Evolutionary conservation across 2,797 vertebrate species (phyloP).

Genomic region (Calcarius lapponicus): DNA sequence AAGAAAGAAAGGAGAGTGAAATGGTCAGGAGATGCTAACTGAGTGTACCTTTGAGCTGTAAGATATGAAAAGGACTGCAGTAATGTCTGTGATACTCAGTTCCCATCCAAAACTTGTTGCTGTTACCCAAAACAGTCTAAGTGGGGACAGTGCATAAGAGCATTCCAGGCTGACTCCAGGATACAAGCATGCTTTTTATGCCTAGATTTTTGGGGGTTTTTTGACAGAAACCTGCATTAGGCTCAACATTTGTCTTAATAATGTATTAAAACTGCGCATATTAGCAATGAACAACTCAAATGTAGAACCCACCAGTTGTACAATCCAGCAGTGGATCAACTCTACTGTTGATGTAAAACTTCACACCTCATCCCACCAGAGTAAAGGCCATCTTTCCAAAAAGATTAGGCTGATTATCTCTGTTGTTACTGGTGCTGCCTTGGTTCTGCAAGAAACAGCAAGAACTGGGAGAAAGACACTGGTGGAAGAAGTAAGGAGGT

Average conservation of each 20-base stretch:
- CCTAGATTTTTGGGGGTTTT: background rate
- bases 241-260: background rate
- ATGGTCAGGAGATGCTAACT: background rate
- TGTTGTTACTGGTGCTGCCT: background rate
- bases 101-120: rapidly evolving
- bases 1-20: background rate
- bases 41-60: background rate
- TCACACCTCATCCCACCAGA: background rate
- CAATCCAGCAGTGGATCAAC: background rate
- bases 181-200: background rate
- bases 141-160: background rate
- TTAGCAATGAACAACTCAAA: background rate
- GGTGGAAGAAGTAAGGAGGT: background rate
- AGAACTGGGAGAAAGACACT: background rate
- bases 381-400: background rate
- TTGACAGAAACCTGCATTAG: background rate
- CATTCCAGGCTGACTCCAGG: rapidly evolving
- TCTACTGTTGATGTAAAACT: background rate
- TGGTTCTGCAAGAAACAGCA: background rate
- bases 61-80: background rate
- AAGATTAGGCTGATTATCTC: background rate
- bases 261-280: background rate
- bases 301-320: too few relatives aligned
- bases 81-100: background rate
- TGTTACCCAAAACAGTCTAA: background rate